Evolutionary conservation across 2,888 invertebrate genomes (phyloP).

Genomic region (Silvanus unidentatus): DNA sequence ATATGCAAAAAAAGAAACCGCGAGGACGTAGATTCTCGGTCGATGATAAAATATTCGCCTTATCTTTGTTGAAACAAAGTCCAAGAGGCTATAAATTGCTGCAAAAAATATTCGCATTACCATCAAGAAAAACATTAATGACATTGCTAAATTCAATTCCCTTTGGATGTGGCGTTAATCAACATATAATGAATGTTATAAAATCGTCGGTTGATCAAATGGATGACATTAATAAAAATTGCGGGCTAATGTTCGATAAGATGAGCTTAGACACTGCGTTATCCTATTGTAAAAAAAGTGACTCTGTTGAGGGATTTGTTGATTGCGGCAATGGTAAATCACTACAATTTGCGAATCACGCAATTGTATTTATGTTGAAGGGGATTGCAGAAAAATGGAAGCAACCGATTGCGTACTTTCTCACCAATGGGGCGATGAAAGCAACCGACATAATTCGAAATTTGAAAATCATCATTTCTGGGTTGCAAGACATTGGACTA

Average conservation of each 20-base stretch:
- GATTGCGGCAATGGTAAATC: neutral
- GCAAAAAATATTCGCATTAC: constrained; percentile 7
- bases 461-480: too few relatives aligned
- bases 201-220: constrained; percentile 2
- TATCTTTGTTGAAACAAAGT: neutral
- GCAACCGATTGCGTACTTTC: constrained; percentile 15
- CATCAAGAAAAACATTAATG: constrained; percentile 8
- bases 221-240: neutral
- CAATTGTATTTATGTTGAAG: constrained; percentile 13
- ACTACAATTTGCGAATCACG: constrained; percentile 11
- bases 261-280: constrained; percentile 1
- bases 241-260: constrained; percentile 4
- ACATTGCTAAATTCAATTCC: constrained; percentile 2
- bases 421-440: constrained; percentile 7
- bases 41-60: neutral
- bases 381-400: constrained; percentile 13
- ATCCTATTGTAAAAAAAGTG: neutral
- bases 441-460: neutral
- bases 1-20: neutral
- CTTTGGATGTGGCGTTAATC: constrained; percentile 8
- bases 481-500: too few relatives aligned
- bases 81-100: neutral
- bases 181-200: constrained; percentile 7
- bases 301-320: neutral
- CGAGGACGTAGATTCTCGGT: neutral